Evolutionary conservation across 2,797 vertebrate species (phyloP), one percentile per base, ranked within the genome.

Genomic region (Hafferia zeledoni): DNA sequence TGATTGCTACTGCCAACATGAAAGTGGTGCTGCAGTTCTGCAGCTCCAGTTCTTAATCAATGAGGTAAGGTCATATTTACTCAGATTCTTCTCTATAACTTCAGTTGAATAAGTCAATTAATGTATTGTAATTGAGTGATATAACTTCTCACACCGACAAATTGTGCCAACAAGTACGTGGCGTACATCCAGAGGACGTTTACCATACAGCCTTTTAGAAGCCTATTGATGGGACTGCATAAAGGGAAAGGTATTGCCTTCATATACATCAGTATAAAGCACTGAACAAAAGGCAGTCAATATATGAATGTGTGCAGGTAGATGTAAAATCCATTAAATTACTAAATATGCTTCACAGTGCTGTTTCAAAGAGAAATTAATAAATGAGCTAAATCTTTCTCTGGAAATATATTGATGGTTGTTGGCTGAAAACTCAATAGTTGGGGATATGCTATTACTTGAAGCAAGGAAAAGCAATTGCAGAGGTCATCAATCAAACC

Each of bases 1-100:
- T 93, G 99, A 99, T 97, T 99, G 99, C 96, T 98, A 98, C 94
- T 99, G 99, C 97, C 99, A 99, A 87, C 99, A 99, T 89, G 99
- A 99, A 95, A 99, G 99, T 27, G 98, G 98, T 94, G 98, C 99
- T 35, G 99, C 99, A 65, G 99, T 99, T 68, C 98, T 99, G 75
- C 99, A 99, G 87, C 99, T 99, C 75, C 99, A 99, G 97, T 99
- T 99, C 97, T 98, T 99, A 96, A 99, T 99, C 97, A 99, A 99
- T 88, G 99, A 99, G 99, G 99, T 99, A 98, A 99, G 98, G 13
- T 55, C 52, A 64, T 78, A 84, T 57, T 88, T 91, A 70, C 47
- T 89, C 50, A 57, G 47, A 71, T 92, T 91, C 9, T 60, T 85
- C 24, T 59, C 16, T 43, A 70, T 59, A 83, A 49, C 37, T 75